Conservation (phyloP, 2,888 invertebrate species). For the Troides oblongomaculatus region DNA sequence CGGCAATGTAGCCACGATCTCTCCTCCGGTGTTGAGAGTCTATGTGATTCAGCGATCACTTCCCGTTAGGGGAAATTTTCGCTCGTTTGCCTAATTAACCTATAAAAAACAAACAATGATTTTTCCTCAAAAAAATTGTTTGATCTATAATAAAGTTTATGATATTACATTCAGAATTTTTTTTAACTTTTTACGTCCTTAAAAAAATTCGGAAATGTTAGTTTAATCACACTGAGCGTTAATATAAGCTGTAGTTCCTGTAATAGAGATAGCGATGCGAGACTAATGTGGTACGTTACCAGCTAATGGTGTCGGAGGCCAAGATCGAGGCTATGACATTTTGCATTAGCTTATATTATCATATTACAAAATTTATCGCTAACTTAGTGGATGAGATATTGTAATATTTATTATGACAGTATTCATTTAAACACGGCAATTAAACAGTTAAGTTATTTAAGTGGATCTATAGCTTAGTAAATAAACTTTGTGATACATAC, state of each 20-base stretch:
- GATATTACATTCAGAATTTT: no score
- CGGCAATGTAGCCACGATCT: no score
- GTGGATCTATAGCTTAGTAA: neutral
- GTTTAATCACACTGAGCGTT: no score
- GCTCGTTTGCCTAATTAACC: no score
- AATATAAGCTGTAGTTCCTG: constrained; percentile 7
- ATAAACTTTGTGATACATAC: neutral
- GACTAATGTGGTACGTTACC: constrained; percentile 22
- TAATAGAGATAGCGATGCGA: constrained; percentile 26
- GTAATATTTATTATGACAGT: constrained; percentile 16
- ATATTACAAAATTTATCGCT: constrained; percentile 32
- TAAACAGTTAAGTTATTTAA: neutral
- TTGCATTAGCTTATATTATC: constrained; percentile 30
- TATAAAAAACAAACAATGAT: no score
- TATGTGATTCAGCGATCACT: no score
- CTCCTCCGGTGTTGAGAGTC: no score
- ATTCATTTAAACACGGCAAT: neutral
- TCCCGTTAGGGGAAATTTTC: no score
- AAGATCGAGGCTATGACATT: constrained; percentile 25
- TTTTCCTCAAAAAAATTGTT: no score
- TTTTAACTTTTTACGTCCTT: no score
- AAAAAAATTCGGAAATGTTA: no score
- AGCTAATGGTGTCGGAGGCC: constrained; percentile 28
- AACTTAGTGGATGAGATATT: constrained; percentile 33
- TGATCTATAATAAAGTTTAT: no score